phyloP scores from a whole-genome alignment of 2,797 vertebrate genomes.

The Dicrostonyx torquatus region DNA sequence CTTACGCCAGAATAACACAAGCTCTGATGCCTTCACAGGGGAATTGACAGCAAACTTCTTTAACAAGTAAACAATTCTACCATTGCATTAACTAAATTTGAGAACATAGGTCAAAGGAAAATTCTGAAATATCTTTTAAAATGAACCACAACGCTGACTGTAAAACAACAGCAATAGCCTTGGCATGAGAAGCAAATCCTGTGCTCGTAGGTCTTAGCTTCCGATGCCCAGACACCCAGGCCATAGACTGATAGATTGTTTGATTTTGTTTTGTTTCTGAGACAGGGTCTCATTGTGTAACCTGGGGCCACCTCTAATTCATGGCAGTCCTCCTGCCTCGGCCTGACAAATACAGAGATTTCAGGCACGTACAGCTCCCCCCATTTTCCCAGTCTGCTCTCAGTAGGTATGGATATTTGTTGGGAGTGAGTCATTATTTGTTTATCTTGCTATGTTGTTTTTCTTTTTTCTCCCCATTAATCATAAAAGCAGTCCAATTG shows the following conservation, averaged over 20 bases:
- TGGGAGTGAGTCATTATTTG: neutral
- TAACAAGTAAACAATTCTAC: neutral
- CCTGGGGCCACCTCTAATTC: neutral
- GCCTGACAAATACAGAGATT: neutral
- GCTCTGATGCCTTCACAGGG: neutral
- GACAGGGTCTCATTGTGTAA: neutral
- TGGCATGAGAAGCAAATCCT: neutral
- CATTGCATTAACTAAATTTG: neutral
- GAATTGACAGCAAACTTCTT: neutral
- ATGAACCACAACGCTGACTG: neutral
- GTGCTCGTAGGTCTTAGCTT: neutral
- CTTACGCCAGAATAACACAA: neutral
- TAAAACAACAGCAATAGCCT: neutral
- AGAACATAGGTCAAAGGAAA: constrained; percentile 8
- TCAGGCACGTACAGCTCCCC: neutral
- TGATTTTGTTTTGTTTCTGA: neutral
- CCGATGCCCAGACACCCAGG: neutral
- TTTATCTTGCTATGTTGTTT: neutral
- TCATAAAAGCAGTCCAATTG: neutral
- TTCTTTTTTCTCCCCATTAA: neutral
- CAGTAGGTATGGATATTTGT: neutral
- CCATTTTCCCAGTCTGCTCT: neutral
- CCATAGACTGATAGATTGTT: neutral
- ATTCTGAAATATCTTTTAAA: constrained; percentile 12
- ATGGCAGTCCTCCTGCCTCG: neutral